phyloP scores from a whole-genome alignment of 2,113 vertebrate genomes.

The Cepphus grylle region DNA sequence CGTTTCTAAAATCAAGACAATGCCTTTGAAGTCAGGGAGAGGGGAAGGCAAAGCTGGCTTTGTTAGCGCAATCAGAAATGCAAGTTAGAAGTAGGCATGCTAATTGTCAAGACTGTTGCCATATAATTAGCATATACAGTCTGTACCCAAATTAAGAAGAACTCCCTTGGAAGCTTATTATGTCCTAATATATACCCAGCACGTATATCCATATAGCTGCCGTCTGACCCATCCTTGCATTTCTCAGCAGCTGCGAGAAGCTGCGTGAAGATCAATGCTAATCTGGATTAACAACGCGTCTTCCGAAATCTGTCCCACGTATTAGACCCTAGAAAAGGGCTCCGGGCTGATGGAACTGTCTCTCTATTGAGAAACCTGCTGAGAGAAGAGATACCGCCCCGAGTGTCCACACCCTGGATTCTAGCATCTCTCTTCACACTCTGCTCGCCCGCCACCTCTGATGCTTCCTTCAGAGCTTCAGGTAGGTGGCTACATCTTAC shows the following conservation, averaged over 20 bases:
- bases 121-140: slow-evolving; percentile 30
- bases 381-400: not conserved
- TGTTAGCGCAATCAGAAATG: slow-evolving; percentile 7
- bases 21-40: slow-evolving; percentile 17
- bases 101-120: slow-evolving; percentile 15
- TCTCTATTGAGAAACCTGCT: not conserved
- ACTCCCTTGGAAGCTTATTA: slow-evolving; percentile 3
- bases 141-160: slow-evolving; percentile 23
- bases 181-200: not conserved
- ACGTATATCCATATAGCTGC: not conserved
- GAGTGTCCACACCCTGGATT: too few relatives aligned
- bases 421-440: not conserved
- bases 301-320: not conserved
- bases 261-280: not conserved
- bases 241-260: not conserved
- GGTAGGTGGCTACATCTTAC: not conserved
- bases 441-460: accelerated
- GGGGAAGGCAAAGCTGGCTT: not conserved
- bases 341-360: not conserved
- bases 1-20: not conserved
- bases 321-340: not conserved
- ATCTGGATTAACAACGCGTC: not conserved
- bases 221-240: not conserved
- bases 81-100: not conserved
- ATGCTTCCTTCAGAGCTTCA: not conserved